A percentile compares a stretch with the other conserved stretches of the same genome.
These are phyloP conservation scores for Tragulus kanchil DNA, from an alignment of 2,113 vertebrate genomes.

Conservation along the genomic window DNA sequence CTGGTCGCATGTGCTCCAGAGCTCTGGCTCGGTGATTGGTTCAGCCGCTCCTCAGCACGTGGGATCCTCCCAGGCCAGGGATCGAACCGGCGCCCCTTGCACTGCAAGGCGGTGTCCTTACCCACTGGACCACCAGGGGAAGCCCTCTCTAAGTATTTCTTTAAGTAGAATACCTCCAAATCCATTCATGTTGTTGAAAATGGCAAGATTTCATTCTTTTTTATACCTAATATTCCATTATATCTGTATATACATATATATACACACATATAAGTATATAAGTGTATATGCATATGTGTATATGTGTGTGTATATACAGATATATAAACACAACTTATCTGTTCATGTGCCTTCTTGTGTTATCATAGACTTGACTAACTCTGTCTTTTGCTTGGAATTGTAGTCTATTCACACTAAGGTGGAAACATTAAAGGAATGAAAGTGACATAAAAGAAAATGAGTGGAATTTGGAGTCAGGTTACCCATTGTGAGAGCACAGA, in stretches of 20 bases:
- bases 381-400: neutral
- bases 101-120: too few relatives aligned
- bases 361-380: neutral
- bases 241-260: neutral
- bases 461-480: neutral
- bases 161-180: neutral
- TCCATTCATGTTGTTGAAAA: neutral
- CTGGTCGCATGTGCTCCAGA: too few relatives aligned
- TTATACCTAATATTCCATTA: neutral
- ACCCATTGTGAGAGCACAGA: neutral
- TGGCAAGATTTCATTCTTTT: neutral
- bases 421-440: neutral
- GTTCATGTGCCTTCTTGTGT: neutral
- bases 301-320: neutral
- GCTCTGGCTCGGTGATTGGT: too few relatives aligned
- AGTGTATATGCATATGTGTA: neutral
- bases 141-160: neutral
- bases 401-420: neutral
- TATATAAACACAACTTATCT: neutral
- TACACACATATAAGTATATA: neutral
- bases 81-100: too few relatives aligned
- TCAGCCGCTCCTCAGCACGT: too few relatives aligned
- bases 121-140: too few relatives aligned
- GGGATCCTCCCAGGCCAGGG: too few relatives aligned
- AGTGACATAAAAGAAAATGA: neutral